These are phyloP conservation scores for Plemyria rubiginata DNA, from an alignment of 2,888 invertebrate genomes.

Conservation along the genomic window DNA sequence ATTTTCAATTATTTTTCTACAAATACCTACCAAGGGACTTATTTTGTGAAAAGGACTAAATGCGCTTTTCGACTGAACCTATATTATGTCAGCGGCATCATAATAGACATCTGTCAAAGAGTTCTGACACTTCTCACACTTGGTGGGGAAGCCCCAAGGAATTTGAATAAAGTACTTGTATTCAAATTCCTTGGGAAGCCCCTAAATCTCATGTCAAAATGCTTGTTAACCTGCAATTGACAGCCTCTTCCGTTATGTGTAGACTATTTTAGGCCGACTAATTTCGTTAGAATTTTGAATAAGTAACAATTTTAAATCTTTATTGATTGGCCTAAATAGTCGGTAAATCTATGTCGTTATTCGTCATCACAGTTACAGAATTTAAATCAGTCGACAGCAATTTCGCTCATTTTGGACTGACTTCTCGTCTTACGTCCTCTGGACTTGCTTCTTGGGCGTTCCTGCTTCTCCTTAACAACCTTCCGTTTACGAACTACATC, in stretches of 20 bases:
- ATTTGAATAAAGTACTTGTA: no score
- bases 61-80: no score
- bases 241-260: slow-evolving; percentile 8
- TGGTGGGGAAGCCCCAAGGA: neutral
- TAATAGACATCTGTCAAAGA: no score
- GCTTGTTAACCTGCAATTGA: slow-evolving; percentile 10
- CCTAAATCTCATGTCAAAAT: slow-evolving; percentile 20
- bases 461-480: slow-evolving; percentile 65
- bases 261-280: slow-evolving; percentile 3
- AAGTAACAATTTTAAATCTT: neutral
- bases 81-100: no score
- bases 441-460: slow-evolving; percentile 71
- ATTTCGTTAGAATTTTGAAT: neutral
- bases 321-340: slow-evolving; percentile 8
- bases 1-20: no score
- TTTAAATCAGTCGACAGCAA: slow-evolving; percentile 62
- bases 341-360: slow-evolving; percentile 1
- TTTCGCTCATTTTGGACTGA: slow-evolving; percentile 64
- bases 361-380: slow-evolving; percentile 64
- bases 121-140: neutral
- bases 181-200: no score
- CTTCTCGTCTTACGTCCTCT: slow-evolving; percentile 75
- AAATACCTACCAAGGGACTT: no score
- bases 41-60: no score
- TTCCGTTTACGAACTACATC: slow-evolving; percentile 72